Evolutionary conservation across 2,797 vertebrate genomes (phyloP), one percentile per base, ranked within the genome.

Genomic region (Leptatherina wallacei): DNA sequence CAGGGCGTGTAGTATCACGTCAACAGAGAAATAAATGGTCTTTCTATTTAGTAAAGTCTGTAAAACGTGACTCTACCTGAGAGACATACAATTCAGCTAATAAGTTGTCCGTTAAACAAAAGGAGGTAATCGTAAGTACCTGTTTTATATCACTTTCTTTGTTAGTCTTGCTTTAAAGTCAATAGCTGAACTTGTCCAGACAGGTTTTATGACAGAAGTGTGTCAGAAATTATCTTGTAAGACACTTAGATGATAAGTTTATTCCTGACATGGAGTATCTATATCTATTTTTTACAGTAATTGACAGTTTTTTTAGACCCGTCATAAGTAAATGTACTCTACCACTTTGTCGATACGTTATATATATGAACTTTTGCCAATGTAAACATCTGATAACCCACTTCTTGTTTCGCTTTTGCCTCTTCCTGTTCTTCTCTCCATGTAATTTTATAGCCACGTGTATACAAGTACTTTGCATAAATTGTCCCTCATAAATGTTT

Each of bases 101-200:
- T 2, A 30, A 5, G 1, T 3, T 62, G 13, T 2, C 49, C 6
- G 5, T 14, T 11, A 20, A 58, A 22, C 56, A 35, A 35, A 30
- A 65, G 11, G 52, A 62, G 33, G 67, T 16, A 60, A 20, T 49
- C 2, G 88, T 89, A 76, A 82, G 90, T 88, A 42, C 33, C 0
- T 27, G n/a, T 22, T 3, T 4, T 20, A 3, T 10, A 35, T 35
- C 59, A 12, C 70, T 83, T 81, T 85, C 83, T 93, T 92, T 92
- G 90, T 91, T 86, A 74, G n/a, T 32, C 76, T 69, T 33, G 1
- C 22, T 20, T 24, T 32, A 1, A 7, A 11, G 57, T 61, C 32
- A 27, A 20, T 64, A 27, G 64, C 64, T 27, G 42, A 47, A 47
- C 42, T 47, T 20, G n/a, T 61, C 78, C 0, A 58, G 82, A 71